Percentiles rank a stretch among this genome's conserved stretches.
These are phyloP conservation scores for Oreohelix idahoensis DNA, from an alignment of 1,140 invertebrate genomes.

Conservation along the genomic window DNA sequence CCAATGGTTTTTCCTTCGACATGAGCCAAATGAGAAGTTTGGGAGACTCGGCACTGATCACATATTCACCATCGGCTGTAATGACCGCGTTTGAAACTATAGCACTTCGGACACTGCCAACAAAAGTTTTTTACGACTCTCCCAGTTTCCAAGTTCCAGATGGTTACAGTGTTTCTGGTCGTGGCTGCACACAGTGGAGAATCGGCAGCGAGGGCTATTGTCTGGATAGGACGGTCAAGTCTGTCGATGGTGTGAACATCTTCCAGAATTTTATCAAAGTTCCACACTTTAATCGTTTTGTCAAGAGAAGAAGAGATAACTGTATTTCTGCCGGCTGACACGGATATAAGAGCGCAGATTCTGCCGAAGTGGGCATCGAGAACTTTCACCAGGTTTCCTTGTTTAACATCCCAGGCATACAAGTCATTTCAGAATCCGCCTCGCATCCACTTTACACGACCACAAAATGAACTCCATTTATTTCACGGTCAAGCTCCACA, in stretches of 20 bases:
- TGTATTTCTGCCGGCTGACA: slow-evolving; percentile 91
- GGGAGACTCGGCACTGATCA: slow-evolving; percentile 93
- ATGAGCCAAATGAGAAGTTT: slow-evolving; percentile 94
- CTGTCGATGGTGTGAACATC: slow-evolving; percentile 97
- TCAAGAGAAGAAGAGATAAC: slow-evolving; percentile 96
- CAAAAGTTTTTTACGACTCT: slow-evolving; percentile 86
- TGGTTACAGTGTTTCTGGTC: slow-evolving; percentile 88
- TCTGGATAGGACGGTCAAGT: slow-evolving; percentile 95
- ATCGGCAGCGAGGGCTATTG: slow-evolving; percentile 76
- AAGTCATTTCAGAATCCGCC: slow-evolving; percentile 95
- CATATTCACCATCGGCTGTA: slow-evolving; percentile 85
- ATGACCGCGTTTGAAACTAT: slow-evolving; percentile 91
- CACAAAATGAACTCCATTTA: slow-evolving; percentile 54
- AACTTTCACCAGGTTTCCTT: slow-evolving; percentile 85
- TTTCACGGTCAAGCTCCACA: slow-evolving; percentile 51
- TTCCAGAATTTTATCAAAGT: slow-evolving; percentile 98
- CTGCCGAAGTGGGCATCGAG: slow-evolving; percentile 97
- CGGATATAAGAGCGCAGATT: slow-evolving; percentile 89
- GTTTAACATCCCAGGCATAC: slow-evolving; percentile 90
- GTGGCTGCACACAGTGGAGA: slow-evolving; percentile 64
- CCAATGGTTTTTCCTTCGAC: slow-evolving; percentile 82
- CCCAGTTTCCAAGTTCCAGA: slow-evolving; percentile 93
- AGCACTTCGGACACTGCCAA: slow-evolving; percentile 91
- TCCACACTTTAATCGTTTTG: slow-evolving; percentile 98
- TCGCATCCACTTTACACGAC: slow-evolving; percentile 61